These are phyloP conservation scores for Lasioglossum morio DNA, from an alignment of 2,888 invertebrate genomes.

Conservation along the genomic window DNA sequence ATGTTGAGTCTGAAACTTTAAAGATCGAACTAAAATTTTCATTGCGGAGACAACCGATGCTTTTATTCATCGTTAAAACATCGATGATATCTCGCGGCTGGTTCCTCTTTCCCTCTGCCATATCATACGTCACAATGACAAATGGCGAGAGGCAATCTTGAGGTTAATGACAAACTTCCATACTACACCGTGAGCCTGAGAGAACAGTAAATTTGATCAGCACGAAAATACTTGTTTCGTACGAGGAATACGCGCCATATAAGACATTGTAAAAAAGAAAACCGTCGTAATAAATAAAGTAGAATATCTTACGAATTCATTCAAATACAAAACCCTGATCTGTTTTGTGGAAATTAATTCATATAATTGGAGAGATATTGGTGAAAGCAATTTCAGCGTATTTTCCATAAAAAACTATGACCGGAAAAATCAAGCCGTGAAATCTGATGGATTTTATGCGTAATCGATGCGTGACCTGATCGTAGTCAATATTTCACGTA, in stretches of 20 bases:
- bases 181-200: conserved; percentile 14
- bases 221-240: not conserved
- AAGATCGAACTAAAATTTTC: conserved; percentile 28
- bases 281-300: not conserved
- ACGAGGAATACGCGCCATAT: conserved; percentile 7
- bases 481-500: not conserved
- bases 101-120: conserved; percentile 34
- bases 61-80: conserved; percentile 55
- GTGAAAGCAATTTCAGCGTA: not conserved
- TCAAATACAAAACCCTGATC: not conserved
- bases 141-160: conserved; percentile 54
- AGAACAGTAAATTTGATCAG: conserved; percentile 36
- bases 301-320: not conserved
- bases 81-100: conserved; percentile 39
- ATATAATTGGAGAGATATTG: not conserved
- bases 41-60: conserved; percentile 8
- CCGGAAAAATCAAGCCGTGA: conserved; percentile 13
- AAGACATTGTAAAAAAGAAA: not conserved
- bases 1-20: not conserved
- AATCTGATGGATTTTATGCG: not conserved
- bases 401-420: conserved; percentile 5
- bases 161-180: conserved; percentile 70
- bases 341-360: not conserved
- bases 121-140: conserved; percentile 65
- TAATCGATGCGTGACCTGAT: not conserved